Percentiles rank a stretch among this genome's conserved stretches.
These are phyloP conservation scores for Upupa epops DNA, from an alignment of 2,113 vertebrate genomes.

Conservation along the genomic window DNA sequence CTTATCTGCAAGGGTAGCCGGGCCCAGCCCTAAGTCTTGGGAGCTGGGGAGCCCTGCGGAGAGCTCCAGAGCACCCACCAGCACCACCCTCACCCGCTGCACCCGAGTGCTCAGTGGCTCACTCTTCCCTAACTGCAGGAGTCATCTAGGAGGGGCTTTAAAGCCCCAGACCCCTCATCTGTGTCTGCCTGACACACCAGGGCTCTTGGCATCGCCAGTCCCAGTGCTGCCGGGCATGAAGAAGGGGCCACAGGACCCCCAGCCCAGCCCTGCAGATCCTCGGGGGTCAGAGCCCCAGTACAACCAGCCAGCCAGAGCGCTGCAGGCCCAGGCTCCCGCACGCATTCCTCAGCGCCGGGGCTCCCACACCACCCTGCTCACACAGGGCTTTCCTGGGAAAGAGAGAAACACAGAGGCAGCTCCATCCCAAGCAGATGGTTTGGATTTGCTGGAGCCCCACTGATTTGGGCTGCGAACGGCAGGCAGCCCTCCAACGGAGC, in stretches of 20 bases:
- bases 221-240: fast-evolving
- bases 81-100: not conserved
- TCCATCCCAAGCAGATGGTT: slow-evolving; percentile 43
- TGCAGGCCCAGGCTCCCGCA: not conserved
- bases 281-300: not conserved
- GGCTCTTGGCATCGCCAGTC: not conserved
- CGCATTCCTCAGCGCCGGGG: not conserved
- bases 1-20: not conserved
- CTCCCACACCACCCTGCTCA: not conserved
- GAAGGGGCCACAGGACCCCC: fast-evolving
- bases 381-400: not conserved
- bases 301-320: not conserved
- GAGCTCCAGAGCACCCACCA: not conserved
- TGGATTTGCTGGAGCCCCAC: slow-evolving; percentile 23
- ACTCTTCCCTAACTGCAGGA: not conserved
- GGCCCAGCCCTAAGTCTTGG: not conserved
- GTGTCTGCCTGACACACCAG: not conserved
- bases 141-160: not conserved
- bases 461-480: slow-evolving; percentile 46
- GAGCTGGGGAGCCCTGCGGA: not conserved
- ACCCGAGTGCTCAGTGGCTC: fast-evolving
- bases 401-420: not conserved
- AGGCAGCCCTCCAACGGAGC: slow-evolving; percentile 2
- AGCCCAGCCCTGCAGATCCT: not conserved
- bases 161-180: not conserved